phyloP scores from a whole-genome alignment of 2,797 vertebrate species.

The Falco novaeseelandiae region DNA sequence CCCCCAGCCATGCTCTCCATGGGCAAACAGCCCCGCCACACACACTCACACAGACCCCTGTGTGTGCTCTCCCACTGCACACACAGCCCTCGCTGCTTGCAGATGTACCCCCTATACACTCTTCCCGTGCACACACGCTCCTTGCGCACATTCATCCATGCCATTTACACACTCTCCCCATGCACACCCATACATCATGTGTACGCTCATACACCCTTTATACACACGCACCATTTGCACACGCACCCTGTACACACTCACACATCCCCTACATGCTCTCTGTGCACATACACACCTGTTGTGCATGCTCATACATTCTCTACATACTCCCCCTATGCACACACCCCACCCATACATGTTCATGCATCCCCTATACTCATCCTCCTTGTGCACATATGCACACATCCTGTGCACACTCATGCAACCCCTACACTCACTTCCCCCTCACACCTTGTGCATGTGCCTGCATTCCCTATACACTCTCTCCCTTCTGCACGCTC shows the following conservation, averaged over 20 bases:
- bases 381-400: not conserved
- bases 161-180: not conserved
- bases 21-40: not conserved
- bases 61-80: accelerated
- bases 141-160: not conserved
- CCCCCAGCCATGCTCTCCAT: accelerated
- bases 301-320: not conserved
- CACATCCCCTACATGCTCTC: not conserved
- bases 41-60: not conserved
- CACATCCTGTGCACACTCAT: not conserved
- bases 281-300: no score
- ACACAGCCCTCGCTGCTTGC: accelerated
- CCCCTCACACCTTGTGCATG: accelerated
- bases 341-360: not conserved
- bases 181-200: not conserved
- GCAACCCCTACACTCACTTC: not conserved
- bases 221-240: not conserved
- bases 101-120: accelerated
- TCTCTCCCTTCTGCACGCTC: not conserved
- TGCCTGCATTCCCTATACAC: not conserved
- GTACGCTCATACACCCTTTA: no score
- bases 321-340: not conserved
- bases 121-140: no score
- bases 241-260: not conserved
- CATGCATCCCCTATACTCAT: not conserved